These are phyloP conservation scores for Autographa gamma DNA, from an alignment of 2,888 invertebrate species.

Conservation along the genomic window DNA sequence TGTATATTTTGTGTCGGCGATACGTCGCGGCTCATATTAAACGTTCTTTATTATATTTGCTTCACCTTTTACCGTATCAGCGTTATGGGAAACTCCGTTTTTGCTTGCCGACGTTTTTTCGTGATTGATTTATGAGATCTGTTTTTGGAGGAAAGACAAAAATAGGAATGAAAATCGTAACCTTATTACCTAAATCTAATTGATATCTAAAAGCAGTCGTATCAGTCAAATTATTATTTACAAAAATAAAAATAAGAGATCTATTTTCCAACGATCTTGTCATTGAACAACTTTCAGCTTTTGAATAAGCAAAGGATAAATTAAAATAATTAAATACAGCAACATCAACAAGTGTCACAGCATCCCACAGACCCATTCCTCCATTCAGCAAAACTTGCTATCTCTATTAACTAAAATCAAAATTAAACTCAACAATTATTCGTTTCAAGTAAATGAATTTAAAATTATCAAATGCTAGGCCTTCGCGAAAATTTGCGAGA, in stretches of 20 bases:
- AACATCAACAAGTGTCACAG: not conserved
- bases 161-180: not conserved
- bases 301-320: not conserved
- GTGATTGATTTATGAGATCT: not conserved
- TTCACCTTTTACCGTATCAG: constrained; percentile 50
- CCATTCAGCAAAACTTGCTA: not conserved
- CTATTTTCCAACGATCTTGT: not conserved
- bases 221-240: no score
- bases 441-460: constrained; percentile 6
- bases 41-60: constrained; percentile 52
- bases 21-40: constrained; percentile 41
- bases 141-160: not conserved
- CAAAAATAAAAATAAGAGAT: no score
- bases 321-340: not conserved
- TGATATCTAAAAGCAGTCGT: no score
- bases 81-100: constrained; percentile 18
- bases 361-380: not conserved
- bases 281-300: not conserved
- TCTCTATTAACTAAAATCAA: constrained; percentile 2
- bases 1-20: constrained; percentile 47
- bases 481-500: constrained; percentile 25
- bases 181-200: no score
- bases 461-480: constrained; percentile 15
- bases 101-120: not conserved
- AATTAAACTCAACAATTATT: constrained; percentile 9